Evolutionary conservation across 92 coral and sea anemone species (phyloP), one percentile per base, ranked within the genome.

Genomic region (Phenganax marumi): DNA sequence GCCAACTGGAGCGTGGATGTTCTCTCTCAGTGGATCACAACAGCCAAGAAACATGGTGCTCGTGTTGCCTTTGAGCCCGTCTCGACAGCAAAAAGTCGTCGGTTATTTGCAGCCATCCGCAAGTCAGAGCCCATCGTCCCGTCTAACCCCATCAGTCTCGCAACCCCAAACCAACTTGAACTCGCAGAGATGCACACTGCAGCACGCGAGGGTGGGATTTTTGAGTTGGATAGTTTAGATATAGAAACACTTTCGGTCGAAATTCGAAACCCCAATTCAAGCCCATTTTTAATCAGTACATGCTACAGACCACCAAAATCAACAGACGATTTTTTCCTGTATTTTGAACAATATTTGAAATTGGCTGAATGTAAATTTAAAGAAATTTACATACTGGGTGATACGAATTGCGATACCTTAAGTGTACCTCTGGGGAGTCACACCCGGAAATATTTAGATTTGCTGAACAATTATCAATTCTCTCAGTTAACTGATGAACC

Each of bases 271-370:
- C 77, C 85, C 58, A 81, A 70, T 52, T 81, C 85, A 51, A 81
- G 85, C 55, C 79, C 79, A 55, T 81, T 81, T 70, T 65, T 81
- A 54, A 64, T 81, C 78, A 81, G 56, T 55, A 69, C 85, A 22
- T 81, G 85, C 56, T 81, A 81, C 52, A 69, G 79, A 68, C 85
- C 85, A 51, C 85, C 79, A 81, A 81, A 81, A 69, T 43, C 77
- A 21, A 26, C 85, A 81, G 77, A 68, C 50, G 85, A 81, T 61
- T 68, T 81, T 14, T 68, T 81, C 52, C 53, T 23, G 47, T 23
- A 81, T 23, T 81, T 81, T 68, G 85, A 81, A 81, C 8, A 68
- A 14, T 68, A 53, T 81, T 68, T 81, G 66, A 68, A 81, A 26
- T 24, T 53, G 74, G 85, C 68, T 39, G 84, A 80, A 39, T 65